phyloP scores from a whole-genome alignment of 2,797 vertebrate genomes.

The Silurus lanzhouensis region DNA sequence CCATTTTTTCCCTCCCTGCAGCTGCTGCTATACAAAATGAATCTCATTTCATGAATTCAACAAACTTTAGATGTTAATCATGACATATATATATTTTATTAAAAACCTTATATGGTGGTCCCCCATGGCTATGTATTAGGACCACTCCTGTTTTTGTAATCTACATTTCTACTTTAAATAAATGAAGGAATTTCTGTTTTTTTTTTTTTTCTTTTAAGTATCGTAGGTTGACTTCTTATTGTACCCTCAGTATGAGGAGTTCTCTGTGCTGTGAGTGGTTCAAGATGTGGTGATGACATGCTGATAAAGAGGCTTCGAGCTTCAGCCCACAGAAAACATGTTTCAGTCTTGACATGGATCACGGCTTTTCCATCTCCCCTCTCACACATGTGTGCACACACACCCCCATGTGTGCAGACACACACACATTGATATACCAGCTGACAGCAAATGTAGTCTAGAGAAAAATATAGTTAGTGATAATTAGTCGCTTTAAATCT shows the following conservation, averaged over 20 bases:
- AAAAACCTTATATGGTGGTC: neutral
- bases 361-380: conserved; percentile 41
- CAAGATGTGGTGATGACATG: neutral
- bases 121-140: neutral
- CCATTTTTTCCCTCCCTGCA: neutral
- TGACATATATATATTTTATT: neutral
- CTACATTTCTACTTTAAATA: neutral
- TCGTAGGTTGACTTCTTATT: neutral
- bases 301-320: conserved; percentile 17
- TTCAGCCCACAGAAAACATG: conserved; percentile 58
- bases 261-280: neutral
- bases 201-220: neutral
- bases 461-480: neutral
- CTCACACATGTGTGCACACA: neutral
- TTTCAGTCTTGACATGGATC: conserved; percentile 54
- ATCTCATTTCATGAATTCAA: neutral
- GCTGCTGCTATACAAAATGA: neutral
- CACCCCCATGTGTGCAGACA: conserved; percentile 10
- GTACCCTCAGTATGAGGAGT: neutral
- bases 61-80: neutral
- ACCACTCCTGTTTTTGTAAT: neutral
- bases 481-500: neutral
- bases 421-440: conserved; percentile 11
- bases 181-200: neutral
- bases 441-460: neutral